Evolutionary conservation across 2,888 invertebrate species (phyloP), one percentile per base, ranked within the genome.

Genomic region (Synanthedon vespiformis): DNA sequence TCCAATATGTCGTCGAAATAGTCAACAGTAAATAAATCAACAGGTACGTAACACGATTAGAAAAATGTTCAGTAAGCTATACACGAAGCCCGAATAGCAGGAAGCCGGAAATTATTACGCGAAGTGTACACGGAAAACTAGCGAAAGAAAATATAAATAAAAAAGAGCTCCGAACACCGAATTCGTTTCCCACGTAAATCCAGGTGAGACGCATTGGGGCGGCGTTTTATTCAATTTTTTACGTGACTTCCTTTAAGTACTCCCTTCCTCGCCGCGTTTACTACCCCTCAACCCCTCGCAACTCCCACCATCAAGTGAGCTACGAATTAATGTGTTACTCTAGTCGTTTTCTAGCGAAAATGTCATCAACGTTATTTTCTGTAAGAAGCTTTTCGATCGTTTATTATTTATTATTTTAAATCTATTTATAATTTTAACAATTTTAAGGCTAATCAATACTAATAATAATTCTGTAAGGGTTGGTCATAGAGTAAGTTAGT

Each of bases 201-300:
- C 40, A 52, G 53, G 54, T 64, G 54, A 56, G 54, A 55, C 56
- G 58, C 59, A 61, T 54, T 54, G 52, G 59, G 56, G 59, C 57
- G 61, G 56, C 44, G 56, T 61, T 65, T 65, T 64, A 66, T 68
- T 67, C 64, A 65, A 64, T 68, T 68, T 68, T 68, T 67, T 68
- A 68, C 68, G 68, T 68, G 68, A 68, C 65, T 62, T 62, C 61
- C 63, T 55, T 53, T 47, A 52, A 52, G 55, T 56, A 55, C 50
- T 27, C 40, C 53, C 22, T 49, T 51, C 44, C 11, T 48, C 13
- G 6, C 48, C 34, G 2, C 34, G 8, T 34, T 34, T 10, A 34
- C 34, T 34, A 34, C 16, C 16, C 48, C 14, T 22, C 22, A 16
- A 12, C 48, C 22, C 16, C 48, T 22, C 3, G 18, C 44, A 16